A percentile compares a stretch with the other conserved stretches of the same genome.
These are phyloP conservation scores for Sebastes kiyomatsui DNA, from an alignment of 2,797 vertebrate species.

Conservation along the genomic window DNA sequence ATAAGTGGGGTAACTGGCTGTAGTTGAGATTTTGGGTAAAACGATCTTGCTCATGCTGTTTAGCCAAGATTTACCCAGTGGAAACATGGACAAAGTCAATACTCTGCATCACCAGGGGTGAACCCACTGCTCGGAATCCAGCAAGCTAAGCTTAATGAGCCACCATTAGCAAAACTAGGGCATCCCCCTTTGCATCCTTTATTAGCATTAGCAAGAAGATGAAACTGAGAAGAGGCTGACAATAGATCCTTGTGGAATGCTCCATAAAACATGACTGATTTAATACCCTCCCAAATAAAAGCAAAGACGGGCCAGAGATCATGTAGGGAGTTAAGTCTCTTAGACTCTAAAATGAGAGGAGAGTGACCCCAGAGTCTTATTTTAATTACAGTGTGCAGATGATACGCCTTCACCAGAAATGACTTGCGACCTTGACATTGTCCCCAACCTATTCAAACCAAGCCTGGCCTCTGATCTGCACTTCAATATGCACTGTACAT, in stretches of 20 bases:
- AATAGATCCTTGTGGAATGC: slow-evolving; percentile 56
- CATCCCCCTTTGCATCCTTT: slow-evolving; percentile 66
- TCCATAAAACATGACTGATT: slow-evolving; percentile 63
- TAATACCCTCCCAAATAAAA: slow-evolving; percentile 62
- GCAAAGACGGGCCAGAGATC: slow-evolving; percentile 44
- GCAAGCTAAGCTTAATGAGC: slow-evolving; percentile 56
- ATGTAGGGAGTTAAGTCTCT: slow-evolving; percentile 40
- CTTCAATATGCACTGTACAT: slow-evolving; percentile 16
- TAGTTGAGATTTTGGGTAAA: slow-evolving; percentile 19
- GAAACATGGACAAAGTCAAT: slow-evolving; percentile 31
- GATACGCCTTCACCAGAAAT: slow-evolving; percentile 31
- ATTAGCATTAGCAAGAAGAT: slow-evolving; percentile 54
- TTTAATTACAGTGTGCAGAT: slow-evolving; percentile 63
- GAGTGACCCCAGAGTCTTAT: slow-evolving; percentile 35
- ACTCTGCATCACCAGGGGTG: slow-evolving; percentile 27
- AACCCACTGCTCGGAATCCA: slow-evolving; percentile 53
- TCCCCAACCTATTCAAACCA: slow-evolving; percentile 27
- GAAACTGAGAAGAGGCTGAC: slow-evolving; percentile 47
- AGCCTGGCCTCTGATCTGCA: slow-evolving; percentile 20
- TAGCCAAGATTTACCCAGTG: slow-evolving; percentile 12
- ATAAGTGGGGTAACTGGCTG: not conserved
- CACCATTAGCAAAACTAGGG: slow-evolving; percentile 65
- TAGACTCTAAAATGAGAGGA: slow-evolving; percentile 29
- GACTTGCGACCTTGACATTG: slow-evolving; percentile 60
- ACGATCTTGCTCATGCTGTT: not conserved